Evolutionary conservation across 1,140 invertebrate species (phyloP).

Genomic region (Zophobas morio): DNA sequence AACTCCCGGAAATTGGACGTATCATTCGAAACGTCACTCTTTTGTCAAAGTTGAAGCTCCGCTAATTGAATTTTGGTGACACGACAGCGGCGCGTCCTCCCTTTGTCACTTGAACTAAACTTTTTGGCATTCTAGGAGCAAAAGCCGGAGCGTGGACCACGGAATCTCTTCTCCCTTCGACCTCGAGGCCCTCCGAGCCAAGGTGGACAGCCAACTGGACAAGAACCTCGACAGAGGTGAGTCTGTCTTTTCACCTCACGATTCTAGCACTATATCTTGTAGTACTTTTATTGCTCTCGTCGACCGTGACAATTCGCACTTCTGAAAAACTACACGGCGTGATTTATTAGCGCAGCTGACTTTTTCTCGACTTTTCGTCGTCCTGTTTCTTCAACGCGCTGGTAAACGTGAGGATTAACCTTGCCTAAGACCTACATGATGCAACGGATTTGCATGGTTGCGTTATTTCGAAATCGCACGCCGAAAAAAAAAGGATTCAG

Average conservation of each 20-base stretch:
- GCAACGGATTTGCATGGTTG: not conserved
- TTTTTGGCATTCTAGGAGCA: slow-evolving; percentile 79
- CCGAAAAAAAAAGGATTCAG: not conserved
- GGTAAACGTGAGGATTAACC: not conserved
- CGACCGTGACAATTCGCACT: slow-evolving; percentile 27
- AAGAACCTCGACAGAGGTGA: slow-evolving; percentile 72
- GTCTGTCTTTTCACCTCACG: slow-evolving; percentile 35
- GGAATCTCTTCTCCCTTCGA: slow-evolving; percentile 86
- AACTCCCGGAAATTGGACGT: slow-evolving; percentile 13
- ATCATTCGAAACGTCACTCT: slow-evolving; percentile 7
- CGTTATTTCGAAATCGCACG: slow-evolving; percentile 1
- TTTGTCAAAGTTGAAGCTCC: slow-evolving; percentile 15
- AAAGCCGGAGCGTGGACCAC: slow-evolving; percentile 90
- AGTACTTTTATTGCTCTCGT: slow-evolving; percentile 30
- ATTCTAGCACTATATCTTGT: slow-evolving; percentile 21
- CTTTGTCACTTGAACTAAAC: not conserved
- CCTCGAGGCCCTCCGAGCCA: slow-evolving; percentile 84
- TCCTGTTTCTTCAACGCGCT: not conserved
- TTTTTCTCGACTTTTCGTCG: not conserved
- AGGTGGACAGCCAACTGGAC: slow-evolving; percentile 87
- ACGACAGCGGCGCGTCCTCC: not conserved
- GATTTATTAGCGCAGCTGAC: not conserved
- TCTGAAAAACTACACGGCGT: slow-evolving; percentile 5
- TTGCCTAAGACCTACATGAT: not conserved
- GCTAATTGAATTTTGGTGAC: slow-evolving; percentile 2